Evolutionary conservation across 1,140 invertebrate genomes (phyloP).

Genomic region (Catajapyx aquilonaris): DNA sequence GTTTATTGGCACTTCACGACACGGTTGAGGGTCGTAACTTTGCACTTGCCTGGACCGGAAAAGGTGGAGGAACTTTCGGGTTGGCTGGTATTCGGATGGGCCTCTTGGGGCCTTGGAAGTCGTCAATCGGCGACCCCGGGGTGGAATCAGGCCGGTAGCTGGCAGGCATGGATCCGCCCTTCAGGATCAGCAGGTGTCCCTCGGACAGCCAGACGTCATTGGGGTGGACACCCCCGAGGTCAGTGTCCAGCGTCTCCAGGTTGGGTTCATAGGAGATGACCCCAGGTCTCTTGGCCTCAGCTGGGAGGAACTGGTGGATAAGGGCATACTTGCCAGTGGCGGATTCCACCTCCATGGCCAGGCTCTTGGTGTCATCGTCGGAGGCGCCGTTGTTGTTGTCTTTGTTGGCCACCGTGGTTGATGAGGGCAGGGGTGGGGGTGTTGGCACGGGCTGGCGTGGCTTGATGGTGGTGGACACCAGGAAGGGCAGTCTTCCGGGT

Average conservation of each 20-base stretch:
- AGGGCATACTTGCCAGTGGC: constrained; percentile 72
- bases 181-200: constrained; percentile 61
- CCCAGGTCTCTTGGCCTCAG: constrained; percentile 39
- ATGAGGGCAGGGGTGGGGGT: too few species aligned
- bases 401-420: too few species aligned
- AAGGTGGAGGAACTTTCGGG: constrained; percentile 62
- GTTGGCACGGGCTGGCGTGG: too few species aligned
- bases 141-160: constrained; percentile 12
- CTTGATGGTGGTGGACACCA: too few species aligned
- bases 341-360: not conserved
- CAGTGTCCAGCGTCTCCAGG: constrained; percentile 50
- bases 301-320: constrained; percentile 63
- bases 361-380: not conserved
- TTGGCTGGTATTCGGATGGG: constrained; percentile 52
- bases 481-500: too few species aligned
- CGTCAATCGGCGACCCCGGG: too few species aligned
- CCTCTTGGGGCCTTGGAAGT: constrained; percentile 52
- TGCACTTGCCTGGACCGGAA: constrained; percentile 69
- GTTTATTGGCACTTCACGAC: too few species aligned
- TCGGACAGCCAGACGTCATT: constrained; percentile 77
- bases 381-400: not conserved
- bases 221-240: constrained; percentile 53
- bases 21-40: too few species aligned
- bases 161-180: constrained; percentile 41
- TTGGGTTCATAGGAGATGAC: constrained; percentile 57